A percentile compares a stretch with the other conserved stretches of the same genome.
These are phyloP conservation scores for Sebastes kiyomatsui DNA, from an alignment of 2,797 vertebrate genomes.

Conservation along the genomic window DNA sequence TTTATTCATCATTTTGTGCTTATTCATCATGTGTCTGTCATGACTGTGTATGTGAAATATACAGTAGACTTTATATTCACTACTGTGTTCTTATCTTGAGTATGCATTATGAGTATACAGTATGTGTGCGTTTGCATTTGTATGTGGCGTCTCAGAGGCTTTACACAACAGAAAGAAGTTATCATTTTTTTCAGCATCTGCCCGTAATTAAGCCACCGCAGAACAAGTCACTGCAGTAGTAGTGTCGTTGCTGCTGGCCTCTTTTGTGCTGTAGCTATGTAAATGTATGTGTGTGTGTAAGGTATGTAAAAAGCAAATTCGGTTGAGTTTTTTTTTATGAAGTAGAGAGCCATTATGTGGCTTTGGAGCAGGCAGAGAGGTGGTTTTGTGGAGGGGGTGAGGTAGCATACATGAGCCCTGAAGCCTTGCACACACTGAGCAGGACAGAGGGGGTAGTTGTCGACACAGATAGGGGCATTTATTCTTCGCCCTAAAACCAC, in stretches of 20 bases:
- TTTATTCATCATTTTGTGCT: not conserved
- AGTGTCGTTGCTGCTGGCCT: conserved; percentile 44
- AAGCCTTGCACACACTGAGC: conserved; percentile 43
- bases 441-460: conserved; percentile 41
- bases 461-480: conserved; percentile 64
- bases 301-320: conserved; percentile 54
- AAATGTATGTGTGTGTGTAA: not conserved
- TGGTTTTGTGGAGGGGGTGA: conserved; percentile 13
- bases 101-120: not conserved
- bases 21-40: not conserved
- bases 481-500: conserved; percentile 65
- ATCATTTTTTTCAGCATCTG: conserved; percentile 65
- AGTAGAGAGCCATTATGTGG: conserved; percentile 73
- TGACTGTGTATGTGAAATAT: not conserved
- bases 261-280: not conserved
- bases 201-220: conserved; percentile 74
- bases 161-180: conserved; percentile 51
- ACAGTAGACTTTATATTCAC: not conserved
- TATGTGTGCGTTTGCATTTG: conserved; percentile 13
- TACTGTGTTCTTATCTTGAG: not conserved
- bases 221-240: conserved; percentile 76
- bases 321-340: conserved; percentile 43
- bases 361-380: conserved; percentile 53
- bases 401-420: conserved; percentile 62
- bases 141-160: conserved; percentile 43